Conservation (phyloP, 2,888 invertebrate species). For the Cremastinae sp. region DNA sequence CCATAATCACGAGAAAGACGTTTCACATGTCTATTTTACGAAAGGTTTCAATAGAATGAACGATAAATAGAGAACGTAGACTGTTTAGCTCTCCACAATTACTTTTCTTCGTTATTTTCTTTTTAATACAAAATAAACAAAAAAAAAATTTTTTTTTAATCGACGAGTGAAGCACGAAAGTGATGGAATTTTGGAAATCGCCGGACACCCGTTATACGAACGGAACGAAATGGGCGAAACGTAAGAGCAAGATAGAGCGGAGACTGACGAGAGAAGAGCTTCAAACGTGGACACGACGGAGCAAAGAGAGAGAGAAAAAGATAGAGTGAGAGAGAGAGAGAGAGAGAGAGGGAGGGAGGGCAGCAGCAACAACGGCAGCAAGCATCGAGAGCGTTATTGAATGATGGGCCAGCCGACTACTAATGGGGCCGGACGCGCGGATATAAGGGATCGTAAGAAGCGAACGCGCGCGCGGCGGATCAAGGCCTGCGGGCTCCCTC, state of each 20-base stretch:
- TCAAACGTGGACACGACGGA: conserved; percentile 58
- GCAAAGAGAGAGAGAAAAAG: conserved; percentile 49
- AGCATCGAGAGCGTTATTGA: conserved; percentile 79
- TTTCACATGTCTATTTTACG: too few relatives aligned
- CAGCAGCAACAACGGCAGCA: conserved; percentile 54
- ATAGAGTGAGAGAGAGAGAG: conserved; percentile 24
- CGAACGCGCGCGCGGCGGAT: conserved; percentile 71
- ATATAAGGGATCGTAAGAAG: conserved; percentile 75
- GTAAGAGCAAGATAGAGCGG: conserved; percentile 39
- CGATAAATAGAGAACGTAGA: too few relatives aligned
- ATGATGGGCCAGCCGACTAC: conserved; percentile 79
- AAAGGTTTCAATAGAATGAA: too few relatives aligned
- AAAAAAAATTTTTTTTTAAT: too few relatives aligned
- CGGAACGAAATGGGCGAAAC: conserved; percentile 13
- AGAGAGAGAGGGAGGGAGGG: conserved; percentile 6
- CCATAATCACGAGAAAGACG: too few relatives aligned
- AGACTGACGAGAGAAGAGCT: conserved; percentile 61
- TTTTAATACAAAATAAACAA: too few relatives aligned
- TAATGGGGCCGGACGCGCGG: conserved; percentile 79
- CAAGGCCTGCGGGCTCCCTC: conserved; percentile 70
- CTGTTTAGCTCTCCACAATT: too few relatives aligned
- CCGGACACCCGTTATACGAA: conserved; percentile 65
- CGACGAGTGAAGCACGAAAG: too few relatives aligned
- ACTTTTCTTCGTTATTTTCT: too few relatives aligned
- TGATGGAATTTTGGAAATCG: background rate